Evolutionary conservation across 2,113 vertebrate genomes (phyloP), one percentile per base, ranked within the genome.

Genomic region (Galbula dea): DNA sequence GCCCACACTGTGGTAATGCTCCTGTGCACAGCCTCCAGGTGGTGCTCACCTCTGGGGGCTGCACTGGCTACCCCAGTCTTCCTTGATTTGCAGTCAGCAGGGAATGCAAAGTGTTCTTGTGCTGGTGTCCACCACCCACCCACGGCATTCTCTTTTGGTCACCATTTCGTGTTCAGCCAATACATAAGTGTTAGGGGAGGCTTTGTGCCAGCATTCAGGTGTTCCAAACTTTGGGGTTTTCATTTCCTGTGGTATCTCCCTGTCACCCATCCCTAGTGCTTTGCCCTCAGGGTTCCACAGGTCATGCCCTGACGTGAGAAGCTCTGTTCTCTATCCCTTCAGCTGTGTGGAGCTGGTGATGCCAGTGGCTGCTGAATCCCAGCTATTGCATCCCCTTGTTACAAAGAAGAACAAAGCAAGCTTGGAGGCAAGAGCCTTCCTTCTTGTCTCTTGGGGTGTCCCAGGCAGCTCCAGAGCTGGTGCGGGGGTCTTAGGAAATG

Each of bases 201-300:
- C 30, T 78, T 72, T 29, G 34, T 80, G 71, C 37, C 30, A 37
- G 46, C 29, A 30, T 2, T 2, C 9, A 11, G 11, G 4, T 54
- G 74, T 45, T 45, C 22, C 23, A 29, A 19, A 16, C 45, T 61
- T 65, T 4, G 23, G 20, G 1, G 51, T 45, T 27, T 6, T 5
- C 3, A 6, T 61, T 54, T 58, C 17, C 7, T 63, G 16, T 24
- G 29, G 6, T 36, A 2, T 48, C 24, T 90, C 3, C 6, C 26
- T 29, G 4, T 63, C 13, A 32, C 11, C 5, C 6, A 2, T 32
- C 15, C 1, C 0, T 4, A 23, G 32, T 10, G 37, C 20, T 2
- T 21, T 2, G 1, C 27, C 3, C 21, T n/a, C 3, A 0, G 20
- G 6, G 7, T 27, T 34, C 21, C 9, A 27, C 32, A 74, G 29